Base-by-base conservation (phyloP, 2,797 vertebrate species). In the Pteronotus mesoamericanus region DNA sequence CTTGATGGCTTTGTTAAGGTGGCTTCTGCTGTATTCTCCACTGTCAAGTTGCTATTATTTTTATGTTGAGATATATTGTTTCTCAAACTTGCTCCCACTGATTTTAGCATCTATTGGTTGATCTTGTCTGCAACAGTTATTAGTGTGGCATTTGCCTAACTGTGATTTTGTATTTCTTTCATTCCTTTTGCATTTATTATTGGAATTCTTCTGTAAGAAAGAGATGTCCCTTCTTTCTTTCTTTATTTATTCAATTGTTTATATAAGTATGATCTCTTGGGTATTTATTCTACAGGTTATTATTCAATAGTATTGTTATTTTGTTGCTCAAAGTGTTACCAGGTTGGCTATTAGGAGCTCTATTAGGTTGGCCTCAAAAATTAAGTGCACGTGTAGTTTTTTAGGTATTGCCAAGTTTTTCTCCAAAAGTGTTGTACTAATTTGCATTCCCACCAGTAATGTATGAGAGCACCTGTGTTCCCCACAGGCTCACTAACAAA, bases 121-220 rank as follows among this genome's bases (percentile, higher is more conserved):
- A 79, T 82, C 24, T 89, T 79, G 29, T 79, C 64, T 85, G 44
- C 9, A 94, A 11, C 29, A 72, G n/a, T 92, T 94, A 86, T 72
- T 86, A 59, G 39, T 85, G 48, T 92, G 51, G 14, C 78, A 3
- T 83, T 94, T 91, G 34, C 57, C 26, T 86, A 72, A 74, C 9
- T 14, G 64, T 91, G 69, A 86, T 92, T 96, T 94, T 94, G 26
- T 84, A 46, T 91, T 87, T 93, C 11, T 21, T 46, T 89, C 37
- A 48, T 94, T 90, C n/a, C 12, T 84, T 91, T 55, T 48, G 55
- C 42, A 55, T 77, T 48, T 90, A 42, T 71, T 85, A 51, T 59
- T 92, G 48, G 46, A 66, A 86, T 84, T 95, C 24, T 95, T 95
- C 15, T 95, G 29, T 80, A 88, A 90, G 53, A 42, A 85, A 89